phyloP scores from a whole-genome alignment of 1,140 invertebrate species.

The Drosophila pruinosa region DNA sequence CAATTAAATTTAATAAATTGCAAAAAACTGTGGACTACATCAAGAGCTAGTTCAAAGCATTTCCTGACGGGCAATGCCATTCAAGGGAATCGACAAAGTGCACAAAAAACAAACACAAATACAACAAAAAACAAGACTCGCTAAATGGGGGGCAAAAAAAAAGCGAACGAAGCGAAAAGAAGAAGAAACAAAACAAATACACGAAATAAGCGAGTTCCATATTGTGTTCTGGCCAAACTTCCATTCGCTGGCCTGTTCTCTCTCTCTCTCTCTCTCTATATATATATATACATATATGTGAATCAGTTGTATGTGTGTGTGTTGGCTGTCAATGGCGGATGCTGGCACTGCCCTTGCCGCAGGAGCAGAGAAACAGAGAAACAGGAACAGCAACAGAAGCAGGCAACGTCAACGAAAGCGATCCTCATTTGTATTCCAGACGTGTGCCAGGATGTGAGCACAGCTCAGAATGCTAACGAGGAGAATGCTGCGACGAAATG shows the following conservation, averaged over 20 bases:
- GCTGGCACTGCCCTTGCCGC: slow-evolving; percentile 48
- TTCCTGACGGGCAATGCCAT: neutral
- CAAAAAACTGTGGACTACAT: neutral
- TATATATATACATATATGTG: slow-evolving; percentile 13
- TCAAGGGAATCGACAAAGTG: neutral
- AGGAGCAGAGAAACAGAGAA: too few species aligned
- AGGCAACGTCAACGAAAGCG: slow-evolving; percentile 68
- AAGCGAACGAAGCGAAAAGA: slow-evolving; percentile 34
- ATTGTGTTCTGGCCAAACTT: slow-evolving; percentile 34
- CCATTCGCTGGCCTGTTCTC: slow-evolving; percentile 2
- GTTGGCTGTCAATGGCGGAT: slow-evolving; percentile 73
- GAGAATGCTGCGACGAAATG: slow-evolving; percentile 41
- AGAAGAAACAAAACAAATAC: slow-evolving; percentile 66
- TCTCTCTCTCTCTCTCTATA: neutral
- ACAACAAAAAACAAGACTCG: slow-evolving; percentile 33
- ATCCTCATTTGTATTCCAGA: slow-evolving; percentile 82
- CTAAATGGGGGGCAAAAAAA: slow-evolving; percentile 33
- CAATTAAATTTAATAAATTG: too few species aligned
- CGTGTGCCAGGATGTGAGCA: slow-evolving; percentile 66
- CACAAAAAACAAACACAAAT: slow-evolving; percentile 1
- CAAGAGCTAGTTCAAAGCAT: neutral
- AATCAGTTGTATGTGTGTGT: slow-evolving; percentile 25
- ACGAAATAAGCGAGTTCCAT: slow-evolving; percentile 60
- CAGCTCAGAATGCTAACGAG: slow-evolving; percentile 68
- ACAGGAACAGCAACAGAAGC: slow-evolving; percentile 15